These are phyloP conservation scores for Eueremaeus valkanovi DNA, from an alignment of 2,888 invertebrate species.

Conservation along the genomic window DNA sequence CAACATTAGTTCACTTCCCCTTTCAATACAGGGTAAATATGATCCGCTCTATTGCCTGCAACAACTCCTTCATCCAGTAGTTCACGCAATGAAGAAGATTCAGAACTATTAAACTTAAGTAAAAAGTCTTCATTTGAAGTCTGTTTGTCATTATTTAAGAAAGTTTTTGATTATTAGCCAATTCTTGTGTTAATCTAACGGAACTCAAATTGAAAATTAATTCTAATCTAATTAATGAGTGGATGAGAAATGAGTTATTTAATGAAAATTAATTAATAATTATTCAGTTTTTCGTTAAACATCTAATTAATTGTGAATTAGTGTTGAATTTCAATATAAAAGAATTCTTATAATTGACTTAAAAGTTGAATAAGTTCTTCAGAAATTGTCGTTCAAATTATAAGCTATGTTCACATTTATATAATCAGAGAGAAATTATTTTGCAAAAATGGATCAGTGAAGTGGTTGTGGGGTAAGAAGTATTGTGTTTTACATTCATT, in stretches of 20 bases:
- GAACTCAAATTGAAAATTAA: not conserved
- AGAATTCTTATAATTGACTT: not conserved
- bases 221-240: not conserved
- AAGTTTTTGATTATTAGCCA: not conserved
- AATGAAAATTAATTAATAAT: not conserved
- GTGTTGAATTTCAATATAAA: not conserved
- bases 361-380: not conserved
- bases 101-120: too few species aligned
- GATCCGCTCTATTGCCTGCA: slow-evolving; percentile 12
- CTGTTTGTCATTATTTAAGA: not conserved
- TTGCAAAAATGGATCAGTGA: not conserved
- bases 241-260: not conserved
- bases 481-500: slow-evolving; percentile 4
- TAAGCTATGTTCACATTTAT: not conserved
- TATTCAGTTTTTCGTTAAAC: not conserved
- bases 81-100: too few species aligned
- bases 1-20: not conserved
- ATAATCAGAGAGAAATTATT: not conserved
- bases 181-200: not conserved
- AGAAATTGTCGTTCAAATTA: not conserved
- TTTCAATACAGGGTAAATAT: not conserved
- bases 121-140: not conserved
- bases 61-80: not conserved
- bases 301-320: not conserved
- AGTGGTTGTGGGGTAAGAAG: not conserved